Percentiles rank a stretch among this genome's conserved stretches.
Conservation (phyloP, 2,113 vertebrate genomes). For the Heterocephalus glaber region DNA sequence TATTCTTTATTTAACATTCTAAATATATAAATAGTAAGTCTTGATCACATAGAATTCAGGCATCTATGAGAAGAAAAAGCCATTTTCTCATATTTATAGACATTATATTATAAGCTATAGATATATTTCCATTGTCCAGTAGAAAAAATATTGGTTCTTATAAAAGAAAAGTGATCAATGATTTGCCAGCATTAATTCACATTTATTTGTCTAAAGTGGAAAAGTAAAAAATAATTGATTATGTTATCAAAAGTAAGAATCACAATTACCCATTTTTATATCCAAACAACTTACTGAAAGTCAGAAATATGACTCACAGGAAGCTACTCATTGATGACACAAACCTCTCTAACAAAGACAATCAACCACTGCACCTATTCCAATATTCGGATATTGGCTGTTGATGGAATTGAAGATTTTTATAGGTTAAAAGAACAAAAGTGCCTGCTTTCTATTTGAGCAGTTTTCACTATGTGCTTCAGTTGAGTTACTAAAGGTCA, state of each 20-base stretch:
- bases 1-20: neutral
- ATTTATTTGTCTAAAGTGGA: neutral
- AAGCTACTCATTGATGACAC: neutral
- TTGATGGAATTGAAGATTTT: neutral
- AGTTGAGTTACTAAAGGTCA: neutral
- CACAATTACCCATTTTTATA: neutral
- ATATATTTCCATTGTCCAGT: neutral
- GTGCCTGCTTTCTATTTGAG: neutral
- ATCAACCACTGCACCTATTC: neutral
- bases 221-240: slow-evolving; percentile 12
- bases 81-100: neutral
- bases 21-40: neutral
- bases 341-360: neutral
- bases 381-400: neutral
- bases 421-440: neutral
- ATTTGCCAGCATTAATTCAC: neutral
- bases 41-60: neutral
- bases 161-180: neutral
- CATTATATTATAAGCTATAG: neutral
- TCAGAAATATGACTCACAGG: neutral
- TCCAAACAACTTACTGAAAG: neutral
- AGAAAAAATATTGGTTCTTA: neutral
- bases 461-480: neutral
- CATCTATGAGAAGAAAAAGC: neutral
- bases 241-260: neutral